Base-by-base conservation (phyloP, 2,113 vertebrate species). In the Phodopus roborovskii region DNA sequence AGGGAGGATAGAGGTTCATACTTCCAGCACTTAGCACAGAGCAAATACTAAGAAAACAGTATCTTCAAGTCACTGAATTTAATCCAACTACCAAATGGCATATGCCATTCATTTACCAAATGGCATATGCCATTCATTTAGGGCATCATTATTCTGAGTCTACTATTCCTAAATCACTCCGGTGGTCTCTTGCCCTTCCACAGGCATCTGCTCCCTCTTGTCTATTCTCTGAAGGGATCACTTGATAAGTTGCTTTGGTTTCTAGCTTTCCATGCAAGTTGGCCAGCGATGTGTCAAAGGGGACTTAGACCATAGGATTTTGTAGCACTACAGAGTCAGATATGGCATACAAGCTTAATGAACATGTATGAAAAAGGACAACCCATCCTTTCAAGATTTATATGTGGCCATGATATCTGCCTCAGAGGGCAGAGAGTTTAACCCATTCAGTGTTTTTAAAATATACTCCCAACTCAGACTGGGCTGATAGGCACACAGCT, bases 401-500 rank as follows among this genome's bases (percentile, higher is more conserved):
- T 2, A 56, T 9, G 30, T 81, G 77, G 26, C 4, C 39, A 26
- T 42, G 11, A 10, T 53, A 77, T 75, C 66, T 33, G 30, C 85
- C 28, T 53, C 24, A 53, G 19, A 81, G 71, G 87, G 45, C 91
- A 95, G 58, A 92, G 84, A 84, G 39, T 36, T 82, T 22, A 13
- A 56, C 33, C 53, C 33, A 89, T 56, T 13, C 70, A 28, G 36
- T 33, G 45, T 39, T 94, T 94, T 45, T 50, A 92, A 96, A 95
- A 92, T 12, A 96, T 88, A 92, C 62, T 33, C 39, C 48, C 66
- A 58, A 77, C n/a, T 22, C 88, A 58, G 78, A 64, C 50, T 50
- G 36, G 58, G 78, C 16, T 89, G 89, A 96, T 94, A 98, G 86
- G 73, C 87, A 97, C 36, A 95, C 89, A 97, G 97, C 95, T 78